These are phyloP conservation scores for Loxodonta africana DNA, from an alignment of 2,113 vertebrate species.

Conservation along the genomic window DNA sequence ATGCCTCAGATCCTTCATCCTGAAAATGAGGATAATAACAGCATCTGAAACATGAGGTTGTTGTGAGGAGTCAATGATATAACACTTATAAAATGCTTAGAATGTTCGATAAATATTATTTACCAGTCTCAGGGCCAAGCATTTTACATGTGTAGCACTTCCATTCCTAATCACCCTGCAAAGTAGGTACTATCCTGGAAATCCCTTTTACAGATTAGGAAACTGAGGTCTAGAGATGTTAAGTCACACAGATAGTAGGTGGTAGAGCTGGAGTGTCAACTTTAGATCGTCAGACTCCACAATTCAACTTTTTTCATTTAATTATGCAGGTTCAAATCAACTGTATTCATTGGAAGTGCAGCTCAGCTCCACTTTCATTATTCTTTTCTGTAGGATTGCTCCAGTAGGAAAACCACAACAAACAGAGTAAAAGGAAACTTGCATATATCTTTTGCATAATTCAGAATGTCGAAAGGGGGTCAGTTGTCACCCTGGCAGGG, in stretches of 20 bases:
- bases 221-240: constrained; percentile 53
- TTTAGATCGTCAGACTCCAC: neutral
- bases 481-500: constrained; percentile 35
- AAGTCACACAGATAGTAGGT: constrained; percentile 34
- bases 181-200: neutral
- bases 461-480: constrained; percentile 65
- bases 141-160: neutral
- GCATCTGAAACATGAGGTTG: neutral
- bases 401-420: constrained; percentile 47
- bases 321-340: constrained; percentile 4
- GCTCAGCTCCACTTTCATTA: neutral
- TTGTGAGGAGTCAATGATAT: neutral
- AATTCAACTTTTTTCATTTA: neutral
- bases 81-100: constrained; percentile 35
- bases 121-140: neutral
- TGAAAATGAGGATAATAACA: constrained; percentile 37
- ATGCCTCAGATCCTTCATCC: neutral
- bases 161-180: neutral
- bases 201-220: constrained; percentile 45
- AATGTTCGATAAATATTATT: constrained; percentile 33
- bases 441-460: constrained; percentile 71
- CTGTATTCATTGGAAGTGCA: constrained; percentile 6
- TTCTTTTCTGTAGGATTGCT: constrained; percentile 46
- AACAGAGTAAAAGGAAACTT: constrained; percentile 61
- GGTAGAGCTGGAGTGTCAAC: constrained; percentile 32